phyloP scores from a whole-genome alignment of 1,140 invertebrate species.

The Drosophila busckii region DNA sequence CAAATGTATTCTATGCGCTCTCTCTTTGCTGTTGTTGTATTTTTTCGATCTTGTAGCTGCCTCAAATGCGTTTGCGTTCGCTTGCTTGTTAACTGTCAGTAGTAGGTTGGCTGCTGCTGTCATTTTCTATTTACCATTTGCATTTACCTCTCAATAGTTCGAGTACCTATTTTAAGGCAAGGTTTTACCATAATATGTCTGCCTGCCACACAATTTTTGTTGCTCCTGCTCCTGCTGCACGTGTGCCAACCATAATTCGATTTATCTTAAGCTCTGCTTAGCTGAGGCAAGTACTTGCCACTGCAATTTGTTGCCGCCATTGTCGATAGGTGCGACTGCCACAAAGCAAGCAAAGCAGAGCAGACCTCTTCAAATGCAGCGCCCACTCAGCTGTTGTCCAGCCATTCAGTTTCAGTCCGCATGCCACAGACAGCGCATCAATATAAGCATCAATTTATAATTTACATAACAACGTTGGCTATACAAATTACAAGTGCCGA shows the following conservation, averaged over 20 bases:
- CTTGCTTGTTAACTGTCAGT: conserved; percentile 53
- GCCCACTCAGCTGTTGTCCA: too few species aligned
- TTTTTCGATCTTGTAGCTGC: conserved; percentile 3
- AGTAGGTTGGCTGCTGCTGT: conserved; percentile 34
- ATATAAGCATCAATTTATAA: too few species aligned
- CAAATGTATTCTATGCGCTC: too few species aligned
- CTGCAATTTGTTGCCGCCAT: conserved; percentile 49
- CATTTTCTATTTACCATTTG: conserved; percentile 61
- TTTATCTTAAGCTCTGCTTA: conserved; percentile 57
- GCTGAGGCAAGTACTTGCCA: conserved; percentile 27
- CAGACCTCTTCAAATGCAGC: too few species aligned
- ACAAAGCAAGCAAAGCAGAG: too few species aligned
- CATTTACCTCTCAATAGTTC: conserved; percentile 43
- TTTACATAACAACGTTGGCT: too few species aligned
- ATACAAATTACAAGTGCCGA: too few species aligned
- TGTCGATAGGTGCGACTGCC: conserved; percentile 42
- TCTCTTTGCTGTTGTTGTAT: conserved; percentile 3
- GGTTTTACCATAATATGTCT: conserved; percentile 38
- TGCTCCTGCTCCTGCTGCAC: too few species aligned
- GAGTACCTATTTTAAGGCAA: conserved; percentile 36
- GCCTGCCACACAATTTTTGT: conserved; percentile 5
- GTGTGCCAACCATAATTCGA: conserved; percentile 49
- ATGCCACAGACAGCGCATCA: too few species aligned
- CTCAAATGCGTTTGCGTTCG: conserved; percentile 39
- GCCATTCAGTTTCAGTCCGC: too few species aligned